Conservation (phyloP, 2,797 vertebrate genomes). For the Galagoides demidoff region DNA sequence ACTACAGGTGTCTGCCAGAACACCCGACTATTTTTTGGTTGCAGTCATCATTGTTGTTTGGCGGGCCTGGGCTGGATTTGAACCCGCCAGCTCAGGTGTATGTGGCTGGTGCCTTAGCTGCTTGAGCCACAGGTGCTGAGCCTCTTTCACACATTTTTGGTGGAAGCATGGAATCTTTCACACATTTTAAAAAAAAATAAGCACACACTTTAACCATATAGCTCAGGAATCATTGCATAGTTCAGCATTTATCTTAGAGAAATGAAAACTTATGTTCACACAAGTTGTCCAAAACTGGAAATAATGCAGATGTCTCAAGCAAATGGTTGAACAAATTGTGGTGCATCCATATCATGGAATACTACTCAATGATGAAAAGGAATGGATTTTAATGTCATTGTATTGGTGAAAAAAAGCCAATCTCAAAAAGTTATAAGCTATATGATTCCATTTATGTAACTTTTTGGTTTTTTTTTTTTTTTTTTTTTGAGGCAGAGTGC, state of each 20-base stretch:
- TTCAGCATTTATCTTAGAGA: slow-evolving; percentile 30
- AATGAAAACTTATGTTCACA: slow-evolving; percentile 32
- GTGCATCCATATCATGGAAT: neutral
- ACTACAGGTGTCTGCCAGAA: no score
- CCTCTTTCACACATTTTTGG: neutral
- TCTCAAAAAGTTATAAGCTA: neutral
- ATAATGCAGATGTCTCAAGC: neutral
- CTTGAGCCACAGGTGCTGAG: no score
- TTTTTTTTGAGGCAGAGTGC: no score
- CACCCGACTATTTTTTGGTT: no score
- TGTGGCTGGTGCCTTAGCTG: no score
- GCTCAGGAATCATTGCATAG: neutral
- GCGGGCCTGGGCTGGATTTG: no score
- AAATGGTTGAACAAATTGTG: neutral
- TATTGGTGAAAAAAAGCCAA: neutral
- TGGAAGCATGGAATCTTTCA: neutral
- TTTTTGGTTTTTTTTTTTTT: no score
- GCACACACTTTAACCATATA: neutral
- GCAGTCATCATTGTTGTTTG: no score
- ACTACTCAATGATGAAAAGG: slow-evolving; percentile 3
- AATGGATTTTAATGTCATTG: slow-evolving; percentile 23
- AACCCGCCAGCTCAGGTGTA: no score
- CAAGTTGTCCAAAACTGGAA: neutral
- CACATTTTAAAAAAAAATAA: neutral
- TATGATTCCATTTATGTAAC: neutral